Evolutionary conservation across 2,797 vertebrate species (phyloP), one percentile per base, ranked within the genome.

Genomic region (Sebastes itinus): DNA sequence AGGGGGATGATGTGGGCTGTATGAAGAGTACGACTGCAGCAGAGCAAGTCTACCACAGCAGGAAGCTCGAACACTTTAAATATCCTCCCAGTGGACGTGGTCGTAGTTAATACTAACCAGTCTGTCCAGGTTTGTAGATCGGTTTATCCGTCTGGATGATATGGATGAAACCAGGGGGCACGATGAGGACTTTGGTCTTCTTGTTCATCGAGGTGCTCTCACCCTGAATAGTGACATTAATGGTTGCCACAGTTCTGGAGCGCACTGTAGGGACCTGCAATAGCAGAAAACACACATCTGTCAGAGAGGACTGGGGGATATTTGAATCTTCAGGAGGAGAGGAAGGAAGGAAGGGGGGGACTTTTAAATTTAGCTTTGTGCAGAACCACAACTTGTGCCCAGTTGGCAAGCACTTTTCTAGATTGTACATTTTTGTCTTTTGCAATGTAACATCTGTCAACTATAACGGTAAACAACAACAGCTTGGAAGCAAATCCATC

Each of bases 81-180:
- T n/a, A 11, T 42, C 18, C 28, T 52, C 20, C 23, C 32, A 3
- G 38, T 25, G 68, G 72, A 56, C 56, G 20, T 16, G 27, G 18
- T 11, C n/a, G 18, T 7, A 30, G 58, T 14, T 6, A 14, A 64
- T 2, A 55, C 76, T 54, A n/a, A 97, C 97, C 94, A 4, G 85
- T 96, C 81, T 97, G 94, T 62, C 97, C 96, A 11, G 95, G 96
- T 61, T 96, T 95, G 90, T 97, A 97, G 83, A 96, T 61, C 1
- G 96, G 95, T 78, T 96, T 97, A 80, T 97, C 97, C 1, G 96
- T 97, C 78, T 96, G 95, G 72, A 97, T 81, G 62, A 97, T 80
- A 54, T 91, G 92, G 55, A 96, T 82, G 2, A 84, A 91, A 9
- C 66, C 42, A 0, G 88, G 54, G 11, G 90, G 92, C 7, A 13